Evolutionary conservation across 1,140 invertebrate genomes (phyloP).

Genomic region (Dreissena polymorpha): DNA sequence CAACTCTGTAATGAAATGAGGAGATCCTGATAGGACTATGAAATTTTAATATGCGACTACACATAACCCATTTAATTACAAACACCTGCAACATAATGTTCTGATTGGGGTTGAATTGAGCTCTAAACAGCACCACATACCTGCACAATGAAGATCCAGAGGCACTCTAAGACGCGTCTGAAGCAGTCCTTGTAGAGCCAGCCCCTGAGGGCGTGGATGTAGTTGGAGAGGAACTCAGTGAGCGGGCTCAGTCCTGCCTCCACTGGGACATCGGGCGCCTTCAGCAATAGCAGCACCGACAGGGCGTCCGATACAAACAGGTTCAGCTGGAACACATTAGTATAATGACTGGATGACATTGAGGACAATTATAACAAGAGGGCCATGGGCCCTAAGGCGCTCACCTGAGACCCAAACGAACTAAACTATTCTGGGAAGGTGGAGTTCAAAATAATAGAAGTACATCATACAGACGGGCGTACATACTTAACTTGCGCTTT

Average conservation of each 20-base stretch:
- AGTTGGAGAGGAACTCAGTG: conserved; percentile 67
- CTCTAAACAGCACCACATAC: conserved; percentile 52
- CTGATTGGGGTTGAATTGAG: too few relatives aligned
- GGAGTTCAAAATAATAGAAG: too few relatives aligned
- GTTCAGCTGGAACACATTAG: conserved; percentile 65
- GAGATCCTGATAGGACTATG: too few relatives aligned
- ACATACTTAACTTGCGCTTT: too few relatives aligned
- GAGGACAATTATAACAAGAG: not conserved
- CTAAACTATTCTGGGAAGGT: too few relatives aligned
- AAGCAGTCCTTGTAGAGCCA: conserved; percentile 72
- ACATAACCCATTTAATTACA: too few relatives aligned
- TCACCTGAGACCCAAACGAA: too few relatives aligned
- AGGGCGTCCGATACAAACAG: conserved; percentile 72
- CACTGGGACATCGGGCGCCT: conserved; percentile 50
- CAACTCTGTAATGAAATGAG: too few relatives aligned
- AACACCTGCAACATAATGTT: too few relatives aligned
- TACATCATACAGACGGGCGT: too few relatives aligned
- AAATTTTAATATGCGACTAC: too few relatives aligned
- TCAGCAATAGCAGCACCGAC: conserved; percentile 60
- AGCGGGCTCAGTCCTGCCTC: conserved; percentile 64
- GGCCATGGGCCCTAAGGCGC: too few relatives aligned
- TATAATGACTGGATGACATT: not conserved
- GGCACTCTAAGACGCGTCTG: conserved; percentile 62
- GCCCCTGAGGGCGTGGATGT: conserved; percentile 63
- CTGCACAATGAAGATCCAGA: conserved; percentile 74